phyloP scores from a whole-genome alignment of 2,888 invertebrate species.

The Tryphoninae sp. region DNA sequence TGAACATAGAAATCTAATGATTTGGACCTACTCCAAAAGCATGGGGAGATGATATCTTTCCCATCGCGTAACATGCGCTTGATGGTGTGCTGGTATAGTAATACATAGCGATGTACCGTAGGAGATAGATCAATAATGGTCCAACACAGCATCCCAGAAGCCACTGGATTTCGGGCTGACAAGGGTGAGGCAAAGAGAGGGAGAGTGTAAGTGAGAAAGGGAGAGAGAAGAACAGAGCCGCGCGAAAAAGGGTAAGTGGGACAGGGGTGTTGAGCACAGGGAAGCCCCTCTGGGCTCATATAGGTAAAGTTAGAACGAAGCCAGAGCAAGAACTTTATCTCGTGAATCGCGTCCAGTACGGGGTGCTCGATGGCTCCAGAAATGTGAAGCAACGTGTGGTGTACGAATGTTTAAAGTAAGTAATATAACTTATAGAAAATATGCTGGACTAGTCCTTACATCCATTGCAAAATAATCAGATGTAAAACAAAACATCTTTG shows the following conservation, averaged over 20 bases:
- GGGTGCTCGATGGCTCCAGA: conserved; percentile 70
- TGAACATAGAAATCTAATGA: neutral
- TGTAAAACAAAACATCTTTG: conserved; percentile 63
- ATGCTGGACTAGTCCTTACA: conserved; percentile 18
- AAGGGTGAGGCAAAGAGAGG: conserved; percentile 45
- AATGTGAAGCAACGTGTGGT: conserved; percentile 69
- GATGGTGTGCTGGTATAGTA: conserved; percentile 37
- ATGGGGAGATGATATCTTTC: conserved; percentile 1
- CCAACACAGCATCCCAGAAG: conserved; percentile 77
- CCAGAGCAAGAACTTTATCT: conserved; percentile 75
- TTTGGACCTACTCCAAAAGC: neutral
- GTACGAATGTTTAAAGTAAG: conserved; percentile 62
- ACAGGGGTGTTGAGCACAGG: conserved; percentile 70
- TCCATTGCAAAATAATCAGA: conserved; percentile 11
- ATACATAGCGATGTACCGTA: conserved; percentile 28
- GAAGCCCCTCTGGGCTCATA: conserved; percentile 69
- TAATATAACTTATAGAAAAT: neutral
- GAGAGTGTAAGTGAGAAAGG: neutral
- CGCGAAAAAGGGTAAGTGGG: conserved; percentile 59
- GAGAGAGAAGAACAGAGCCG: conserved; percentile 14
- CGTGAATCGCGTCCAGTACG: conserved; percentile 70
- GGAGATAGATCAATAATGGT: conserved; percentile 77
- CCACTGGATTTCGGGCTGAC: conserved; percentile 69
- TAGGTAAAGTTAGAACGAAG: conserved; percentile 74
- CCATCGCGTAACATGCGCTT: neutral